Evolutionary conservation across 2,888 invertebrate genomes (phyloP).

Genomic region (Gastracanthus pulcherrimus): DNA sequence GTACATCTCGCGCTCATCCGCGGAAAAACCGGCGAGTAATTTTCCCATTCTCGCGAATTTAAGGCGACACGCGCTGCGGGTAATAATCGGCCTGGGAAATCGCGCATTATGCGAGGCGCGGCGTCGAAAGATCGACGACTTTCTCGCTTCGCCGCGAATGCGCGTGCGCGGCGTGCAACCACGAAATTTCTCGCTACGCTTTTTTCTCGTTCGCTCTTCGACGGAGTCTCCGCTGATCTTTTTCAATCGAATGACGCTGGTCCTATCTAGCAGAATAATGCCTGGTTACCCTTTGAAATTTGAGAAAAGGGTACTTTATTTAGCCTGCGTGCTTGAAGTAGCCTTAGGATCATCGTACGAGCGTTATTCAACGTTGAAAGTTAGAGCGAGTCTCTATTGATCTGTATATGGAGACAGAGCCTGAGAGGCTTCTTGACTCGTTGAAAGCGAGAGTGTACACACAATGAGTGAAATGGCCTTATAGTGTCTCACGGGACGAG

Average conservation of each 20-base stretch:
- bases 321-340: no score
- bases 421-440: neutral
- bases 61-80: neutral
- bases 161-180: neutral
- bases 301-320: no score
- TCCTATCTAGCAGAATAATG: no score
- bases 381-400: neutral
- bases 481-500: constrained; percentile 13
- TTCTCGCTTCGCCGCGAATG: constrained; percentile 47
- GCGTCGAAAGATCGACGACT: constrained; percentile 51
- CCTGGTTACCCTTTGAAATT: no score
- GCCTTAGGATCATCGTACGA: no score
- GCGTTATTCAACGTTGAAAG: no score
- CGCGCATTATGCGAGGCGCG: constrained; percentile 30
- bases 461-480: constrained; percentile 39
- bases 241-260: no score
- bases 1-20: neutral
- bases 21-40: neutral
- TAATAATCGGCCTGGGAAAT: constrained; percentile 53
- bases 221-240: no score
- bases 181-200: constrained; percentile 39
- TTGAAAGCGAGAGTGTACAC: neutral
- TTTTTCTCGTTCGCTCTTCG: no score
- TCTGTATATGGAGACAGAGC: neutral
- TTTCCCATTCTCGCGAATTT: constrained; percentile 35